Evolutionary conservation across 1,140 invertebrate genomes (phyloP).

Genomic region (Eueides isabella): DNA sequence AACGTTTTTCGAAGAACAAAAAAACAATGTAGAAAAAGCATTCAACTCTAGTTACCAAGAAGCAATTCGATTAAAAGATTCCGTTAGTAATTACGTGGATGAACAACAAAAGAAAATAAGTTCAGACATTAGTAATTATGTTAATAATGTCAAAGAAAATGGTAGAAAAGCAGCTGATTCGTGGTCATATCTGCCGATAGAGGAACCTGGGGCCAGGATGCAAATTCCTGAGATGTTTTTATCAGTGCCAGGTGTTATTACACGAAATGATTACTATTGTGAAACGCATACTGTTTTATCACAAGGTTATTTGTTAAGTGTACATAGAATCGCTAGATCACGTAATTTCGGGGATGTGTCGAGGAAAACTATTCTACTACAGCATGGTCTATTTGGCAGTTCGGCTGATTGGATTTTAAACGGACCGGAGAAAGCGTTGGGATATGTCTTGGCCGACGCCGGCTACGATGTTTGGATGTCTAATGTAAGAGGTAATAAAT

Average conservation of each 20-base stretch:
- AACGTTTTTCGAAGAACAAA: constrained; percentile 61
- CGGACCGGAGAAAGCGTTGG: constrained; percentile 84
- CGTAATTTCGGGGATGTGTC: constrained; percentile 44
- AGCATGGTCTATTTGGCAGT: constrained; percentile 90
- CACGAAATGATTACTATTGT: constrained; percentile 85
- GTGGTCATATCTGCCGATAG: constrained; percentile 53
- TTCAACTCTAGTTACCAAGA: constrained; percentile 55
- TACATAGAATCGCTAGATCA: constrained; percentile 86
- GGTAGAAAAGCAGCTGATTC: constrained; percentile 52
- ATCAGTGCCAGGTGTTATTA: constrained; percentile 83
- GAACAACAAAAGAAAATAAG: constrained; percentile 53
- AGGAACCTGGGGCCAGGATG: constrained; percentile 45
- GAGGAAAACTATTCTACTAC: constrained; percentile 83
- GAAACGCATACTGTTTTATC: constrained; percentile 86
- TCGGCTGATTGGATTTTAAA: constrained; percentile 90
- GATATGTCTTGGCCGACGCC: constrained; percentile 84
- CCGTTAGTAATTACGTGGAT: constrained; percentile 56
- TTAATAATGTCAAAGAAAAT: constrained; percentile 57
- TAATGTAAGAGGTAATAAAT: constrained; percentile 85
- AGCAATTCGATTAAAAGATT: constrained; percentile 53
- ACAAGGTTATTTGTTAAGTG: constrained; percentile 87
- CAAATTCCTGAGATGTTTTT: constrained; percentile 68
- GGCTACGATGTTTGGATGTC: constrained; percentile 88
- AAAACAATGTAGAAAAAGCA: constrained; percentile 50
- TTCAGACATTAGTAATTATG: constrained; percentile 52